Evolutionary conservation across 2,113 vertebrate species (phyloP).

Genomic region (Microtus montanus): DNA sequence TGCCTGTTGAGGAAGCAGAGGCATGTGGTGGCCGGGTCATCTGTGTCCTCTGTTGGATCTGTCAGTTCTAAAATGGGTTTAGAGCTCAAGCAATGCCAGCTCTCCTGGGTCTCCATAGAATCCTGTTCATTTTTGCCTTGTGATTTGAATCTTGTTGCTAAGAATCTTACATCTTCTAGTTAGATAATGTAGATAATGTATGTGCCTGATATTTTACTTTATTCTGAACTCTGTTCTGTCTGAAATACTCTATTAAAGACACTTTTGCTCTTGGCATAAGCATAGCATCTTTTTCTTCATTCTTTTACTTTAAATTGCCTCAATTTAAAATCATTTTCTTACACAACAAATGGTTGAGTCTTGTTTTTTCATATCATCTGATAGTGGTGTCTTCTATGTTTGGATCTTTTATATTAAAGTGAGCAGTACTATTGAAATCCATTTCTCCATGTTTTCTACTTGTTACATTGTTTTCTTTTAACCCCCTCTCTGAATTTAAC

Average conservation of each 20-base stretch:
- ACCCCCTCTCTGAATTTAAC: neutral
- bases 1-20: neutral
- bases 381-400: neutral
- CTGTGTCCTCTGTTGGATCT: neutral
- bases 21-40: neutral
- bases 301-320: neutral
- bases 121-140: neutral
- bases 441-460: neutral
- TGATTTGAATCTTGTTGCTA: too few species aligned
- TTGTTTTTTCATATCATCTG: neutral
- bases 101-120: neutral
- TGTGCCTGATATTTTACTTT: neutral
- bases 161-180: neutral
- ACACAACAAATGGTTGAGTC: neutral
- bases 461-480: neutral
- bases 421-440: too few species aligned
- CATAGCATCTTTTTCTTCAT: neutral
- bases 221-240: neutral
- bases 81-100: rapidly evolving
- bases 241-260: neutral
- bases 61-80: rapidly evolving
- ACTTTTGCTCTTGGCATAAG: neutral
- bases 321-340: neutral
- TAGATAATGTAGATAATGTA: too few species aligned
- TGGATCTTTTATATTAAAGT: neutral